Evolutionary conservation across 30 jellyfish, hydroid and myxozoan genomes (phyloP), one percentile per base, ranked within the genome.

Genomic region (Cassiopea xamachana): DNA sequence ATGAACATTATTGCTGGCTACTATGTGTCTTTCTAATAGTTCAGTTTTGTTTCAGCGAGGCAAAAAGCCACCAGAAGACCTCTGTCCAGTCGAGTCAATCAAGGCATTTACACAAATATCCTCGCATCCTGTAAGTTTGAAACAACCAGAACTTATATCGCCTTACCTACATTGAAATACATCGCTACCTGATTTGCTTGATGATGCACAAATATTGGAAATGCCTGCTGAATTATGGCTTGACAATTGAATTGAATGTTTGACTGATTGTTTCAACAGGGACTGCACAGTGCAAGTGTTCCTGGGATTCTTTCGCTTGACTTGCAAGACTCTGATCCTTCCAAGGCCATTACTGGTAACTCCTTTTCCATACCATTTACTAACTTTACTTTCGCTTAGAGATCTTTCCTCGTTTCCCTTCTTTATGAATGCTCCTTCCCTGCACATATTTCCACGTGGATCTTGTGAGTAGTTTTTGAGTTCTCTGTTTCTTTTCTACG

Each of bases 231-330:
- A 27, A 27, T 27, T 27, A 27, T 27, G 39, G 39, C 0, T 27
- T 27, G 39, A 27, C 39, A 27, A 27, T 27, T 27, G 39, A 27
- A 55, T 3, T 55, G 64, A 10, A 0, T 0, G 64, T 55, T 55
- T 55, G 7, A 55, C 64, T 6, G 12, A 55, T 55, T 6, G 64
- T 55, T 27, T 55, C 67, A 47, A 9, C 58, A 96, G 99, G 99
- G 99, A 19, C 72, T 96, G 81, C 99, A 96, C 91, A 96, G 99
- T 79, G 99, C 99, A 8, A 96, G 99, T 84, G 97, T 92, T 19
- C 98, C 99, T 48, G 99, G 99, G 5, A 96, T 96, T 39, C 86
- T 96, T 58, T 97, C 99, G 2, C 85, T 96, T 81, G 99, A 96
- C 59, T 79, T 96, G 74, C 98, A 96, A 89, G 99, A 96, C 69